Percentiles rank a stretch among this genome's conserved stretches.
phyloP scores from a whole-genome alignment of 2,797 vertebrate species.

The Alectoris magna region DNA sequence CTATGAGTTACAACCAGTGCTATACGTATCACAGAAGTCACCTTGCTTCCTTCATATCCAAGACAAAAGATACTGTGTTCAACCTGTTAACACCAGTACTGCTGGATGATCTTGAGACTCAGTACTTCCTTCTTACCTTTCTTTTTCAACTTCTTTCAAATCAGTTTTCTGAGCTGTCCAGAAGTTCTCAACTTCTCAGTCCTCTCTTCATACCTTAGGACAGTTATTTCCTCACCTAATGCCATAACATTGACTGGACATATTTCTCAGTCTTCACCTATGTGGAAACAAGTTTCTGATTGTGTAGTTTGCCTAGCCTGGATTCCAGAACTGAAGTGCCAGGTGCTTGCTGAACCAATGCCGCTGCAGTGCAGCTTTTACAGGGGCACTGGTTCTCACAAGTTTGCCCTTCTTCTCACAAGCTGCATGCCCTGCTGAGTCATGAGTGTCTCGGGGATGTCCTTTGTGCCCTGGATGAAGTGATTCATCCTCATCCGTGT shows the following conservation, averaged over 20 bases:
- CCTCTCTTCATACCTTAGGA: not conserved
- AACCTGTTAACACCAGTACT: not conserved
- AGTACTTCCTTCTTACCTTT: not conserved
- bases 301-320: not conserved
- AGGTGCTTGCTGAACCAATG: not conserved
- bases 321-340: not conserved
- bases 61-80: not conserved
- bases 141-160: not conserved
- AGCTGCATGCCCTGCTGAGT: not conserved
- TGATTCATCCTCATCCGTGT: not conserved
- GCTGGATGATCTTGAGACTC: not conserved
- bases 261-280: not conserved
- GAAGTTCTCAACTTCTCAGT: not conserved
- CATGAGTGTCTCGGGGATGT: not conserved
- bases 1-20: not conserved
- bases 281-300: not conserved
- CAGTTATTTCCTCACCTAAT: not conserved
- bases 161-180: not conserved
- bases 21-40: not conserved
- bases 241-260: not conserved
- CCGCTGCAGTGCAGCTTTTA: not conserved
- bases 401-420: not conserved
- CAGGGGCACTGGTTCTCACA: not conserved
- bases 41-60: not conserved
- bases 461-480: not conserved